A percentile compares a stretch with the other conserved stretches of the same genome.
These are phyloP conservation scores for Trypoxylus dichotomus DNA, from an alignment of 1,140 invertebrate genomes.

Conservation along the genomic window DNA sequence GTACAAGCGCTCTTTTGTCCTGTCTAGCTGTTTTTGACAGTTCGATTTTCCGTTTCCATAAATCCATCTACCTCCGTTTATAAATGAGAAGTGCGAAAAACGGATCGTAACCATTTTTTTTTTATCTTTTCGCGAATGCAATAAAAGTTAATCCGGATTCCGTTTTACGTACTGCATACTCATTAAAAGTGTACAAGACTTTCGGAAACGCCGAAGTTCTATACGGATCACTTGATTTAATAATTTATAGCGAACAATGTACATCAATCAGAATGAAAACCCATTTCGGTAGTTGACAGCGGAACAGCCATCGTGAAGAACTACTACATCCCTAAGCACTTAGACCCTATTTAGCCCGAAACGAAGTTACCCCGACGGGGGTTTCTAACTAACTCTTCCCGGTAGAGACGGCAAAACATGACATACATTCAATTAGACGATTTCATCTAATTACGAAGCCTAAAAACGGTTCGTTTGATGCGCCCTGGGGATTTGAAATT, in stretches of 20 bases:
- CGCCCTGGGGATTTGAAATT: background rate
- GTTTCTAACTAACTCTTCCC: conserved; percentile 7
- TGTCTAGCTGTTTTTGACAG: too few species aligned
- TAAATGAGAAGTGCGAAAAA: too few species aligned
- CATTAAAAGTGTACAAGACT: background rate
- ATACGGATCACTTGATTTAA: background rate
- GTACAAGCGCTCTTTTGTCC: too few species aligned
- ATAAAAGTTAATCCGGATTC: too few species aligned
- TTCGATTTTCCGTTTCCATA: too few species aligned
- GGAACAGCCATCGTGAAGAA: background rate
- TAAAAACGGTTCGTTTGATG: background rate
- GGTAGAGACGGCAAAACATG: conserved; percentile 15
- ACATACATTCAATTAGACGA: conserved; percentile 15
- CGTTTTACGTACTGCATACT: background rate
- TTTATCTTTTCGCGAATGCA: too few species aligned
- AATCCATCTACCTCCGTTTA: too few species aligned
- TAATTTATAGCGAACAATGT: conserved; percentile 9
- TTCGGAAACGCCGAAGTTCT: background rate
- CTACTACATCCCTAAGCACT: conserved; percentile 21
- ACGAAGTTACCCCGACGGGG: conserved; percentile 6
- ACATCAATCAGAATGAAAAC: conserved; percentile 18
- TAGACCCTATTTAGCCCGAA: conserved; percentile 9
- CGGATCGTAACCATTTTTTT: too few species aligned
- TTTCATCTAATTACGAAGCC: conserved; percentile 9
- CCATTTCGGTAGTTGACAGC: conserved; percentile 2